Evolutionary conservation across 2,113 vertebrate species (phyloP), one percentile per base, ranked within the genome.

Genomic region (Saguinus midas): DNA sequence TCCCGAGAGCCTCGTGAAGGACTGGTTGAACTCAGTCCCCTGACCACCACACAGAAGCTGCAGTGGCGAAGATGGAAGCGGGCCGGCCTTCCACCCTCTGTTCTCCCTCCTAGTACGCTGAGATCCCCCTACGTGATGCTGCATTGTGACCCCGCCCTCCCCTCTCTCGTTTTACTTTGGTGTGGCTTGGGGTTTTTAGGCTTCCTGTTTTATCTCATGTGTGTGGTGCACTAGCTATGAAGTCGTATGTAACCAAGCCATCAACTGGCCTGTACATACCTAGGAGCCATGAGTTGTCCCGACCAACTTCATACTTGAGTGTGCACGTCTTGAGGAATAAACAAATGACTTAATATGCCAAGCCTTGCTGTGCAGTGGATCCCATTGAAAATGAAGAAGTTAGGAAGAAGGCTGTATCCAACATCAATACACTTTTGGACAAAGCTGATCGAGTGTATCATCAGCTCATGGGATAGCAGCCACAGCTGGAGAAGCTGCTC

Each of bases 311-410:
- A 96, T 89, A 98, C 98, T 98, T 97, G 98, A 98, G 98, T 97
- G 97, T 98, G 98, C 98, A 96, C 97, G 97, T 98, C 98, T 98
- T 98, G 98, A 97, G 97, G 98, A 98, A 98, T 98, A 97, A 98
- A 97, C 25, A 86, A 97, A 98, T 99, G 98, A 98, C 98, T 21
- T 92, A 98, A 96, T 97, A 90, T 2, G 99, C 99, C 96, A 99
- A 99, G 97, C 99, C 99, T 8, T 99, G 99, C 98, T 99, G 99
- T 25, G 99, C 99, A 0, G 99, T 99, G 98, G 99, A 99, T 97
- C 99, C 99, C 85, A 99, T 99, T 20, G 99, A 99, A 96, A 99
- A 99, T 8, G 99, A 99, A 94, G 99, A 99, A 97, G 99, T 99
- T 96, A 98, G 99, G 73, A 99, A 99, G 98, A 99, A 99, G 99